Percentiles rank a stretch among this genome's conserved stretches.
Evolutionary conservation across 1,140 invertebrate genomes (phyloP).

Genomic region (Cyclina sinensis): DNA sequence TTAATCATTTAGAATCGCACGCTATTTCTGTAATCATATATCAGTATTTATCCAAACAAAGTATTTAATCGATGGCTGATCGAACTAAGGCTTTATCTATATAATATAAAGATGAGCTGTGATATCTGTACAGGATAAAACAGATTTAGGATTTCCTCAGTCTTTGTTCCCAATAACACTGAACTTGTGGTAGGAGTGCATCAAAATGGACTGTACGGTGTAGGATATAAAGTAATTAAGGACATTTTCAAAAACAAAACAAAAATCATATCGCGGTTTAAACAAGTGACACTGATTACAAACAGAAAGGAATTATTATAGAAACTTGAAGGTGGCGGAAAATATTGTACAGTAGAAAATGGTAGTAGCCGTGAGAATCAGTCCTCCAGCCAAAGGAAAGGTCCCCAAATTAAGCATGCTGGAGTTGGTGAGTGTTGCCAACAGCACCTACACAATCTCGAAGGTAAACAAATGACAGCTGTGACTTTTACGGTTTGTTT

Average conservation of each 20-base stretch:
- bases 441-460: conserved; percentile 46
- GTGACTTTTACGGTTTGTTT: no score
- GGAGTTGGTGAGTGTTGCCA: conserved; percentile 56
- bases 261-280: neutral
- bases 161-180: neutral
- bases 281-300: neutral
- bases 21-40: conserved; percentile 9
- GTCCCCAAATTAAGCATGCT: conserved; percentile 53
- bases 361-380: conserved; percentile 42
- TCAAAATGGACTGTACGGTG: neutral
- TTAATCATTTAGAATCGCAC: neutral
- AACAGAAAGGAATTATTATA: neutral
- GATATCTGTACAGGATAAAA: neutral
- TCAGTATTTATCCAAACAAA: no score
- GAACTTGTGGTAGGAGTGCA: neutral
- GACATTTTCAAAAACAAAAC: neutral
- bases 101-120: neutral
- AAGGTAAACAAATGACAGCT: conserved; percentile 46
- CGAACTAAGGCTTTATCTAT: conserved; percentile 23
- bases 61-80: conserved; percentile 11
- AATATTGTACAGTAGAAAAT: neutral
- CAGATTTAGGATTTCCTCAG: neutral
- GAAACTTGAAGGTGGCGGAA: neutral
- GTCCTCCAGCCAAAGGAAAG: conserved; percentile 29
- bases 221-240: no score